phyloP scores from a whole-genome alignment of 2,797 vertebrate species.

The Dermochelys coriacea region DNA sequence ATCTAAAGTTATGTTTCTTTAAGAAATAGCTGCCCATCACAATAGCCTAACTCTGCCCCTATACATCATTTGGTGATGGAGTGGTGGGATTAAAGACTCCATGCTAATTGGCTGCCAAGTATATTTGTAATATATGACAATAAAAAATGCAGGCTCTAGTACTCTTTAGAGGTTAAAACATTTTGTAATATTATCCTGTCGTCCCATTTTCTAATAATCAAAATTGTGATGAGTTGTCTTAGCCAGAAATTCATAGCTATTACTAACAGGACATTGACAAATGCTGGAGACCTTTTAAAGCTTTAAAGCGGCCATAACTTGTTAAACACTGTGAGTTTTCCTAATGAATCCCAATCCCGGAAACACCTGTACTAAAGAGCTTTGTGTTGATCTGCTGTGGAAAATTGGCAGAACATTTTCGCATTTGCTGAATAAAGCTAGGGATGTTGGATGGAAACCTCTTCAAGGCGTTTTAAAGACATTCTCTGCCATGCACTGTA shows the following conservation, averaged over 20 bases:
- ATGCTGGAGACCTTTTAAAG: background rate
- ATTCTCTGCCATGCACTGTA: background rate
- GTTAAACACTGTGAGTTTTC: constrained; percentile 40
- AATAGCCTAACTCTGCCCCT: background rate
- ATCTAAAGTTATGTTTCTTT: constrained; percentile 25
- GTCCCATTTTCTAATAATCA: background rate
- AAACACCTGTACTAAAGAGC: constrained; percentile 20
- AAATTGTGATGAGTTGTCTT: background rate
- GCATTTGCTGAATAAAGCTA: constrained; percentile 4
- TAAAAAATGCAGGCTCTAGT: background rate
- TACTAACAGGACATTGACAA: constrained; percentile 6
- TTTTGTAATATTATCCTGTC: background rate
- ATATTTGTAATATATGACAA: background rate
- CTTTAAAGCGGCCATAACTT: background rate
- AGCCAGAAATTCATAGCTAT: constrained; percentile 2
- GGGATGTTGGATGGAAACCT: background rate
- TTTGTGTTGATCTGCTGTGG: constrained; percentile 12
- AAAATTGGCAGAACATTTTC: constrained; percentile 4
- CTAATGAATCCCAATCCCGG: background rate
- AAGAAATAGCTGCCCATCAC: background rate
- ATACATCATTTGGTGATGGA: background rate
- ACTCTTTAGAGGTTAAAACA: background rate
- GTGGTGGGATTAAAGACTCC: background rate
- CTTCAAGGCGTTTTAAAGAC: background rate
- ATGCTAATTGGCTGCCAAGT: background rate